A percentile compares a stretch with the other conserved stretches of the same genome.
These are phyloP conservation scores for Nyctereutes procyonoides DNA, from an alignment of 2,113 vertebrate genomes.

Conservation along the genomic window DNA sequence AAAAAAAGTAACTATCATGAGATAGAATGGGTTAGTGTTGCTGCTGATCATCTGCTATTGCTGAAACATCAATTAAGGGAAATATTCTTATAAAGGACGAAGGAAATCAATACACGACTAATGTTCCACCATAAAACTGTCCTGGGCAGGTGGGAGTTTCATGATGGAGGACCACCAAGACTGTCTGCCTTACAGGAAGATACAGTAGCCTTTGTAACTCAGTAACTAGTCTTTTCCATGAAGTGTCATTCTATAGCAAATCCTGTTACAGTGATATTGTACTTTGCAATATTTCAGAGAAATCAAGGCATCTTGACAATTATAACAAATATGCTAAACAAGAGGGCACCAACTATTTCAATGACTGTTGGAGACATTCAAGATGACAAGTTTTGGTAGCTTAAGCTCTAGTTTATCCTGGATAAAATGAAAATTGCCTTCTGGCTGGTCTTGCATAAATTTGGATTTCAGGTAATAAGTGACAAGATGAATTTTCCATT, in stretches of 20 bases:
- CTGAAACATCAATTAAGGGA: background rate
- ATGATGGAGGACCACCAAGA: background rate
- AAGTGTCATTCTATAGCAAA: constrained; percentile 43
- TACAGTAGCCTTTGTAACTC: background rate
- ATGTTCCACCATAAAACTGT: background rate
- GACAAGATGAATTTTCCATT: constrained; percentile 74
- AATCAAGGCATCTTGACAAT: constrained; percentile 29
- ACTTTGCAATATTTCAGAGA: constrained; percentile 34
- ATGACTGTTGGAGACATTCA: constrained; percentile 45
- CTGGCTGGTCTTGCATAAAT: constrained; percentile 62
- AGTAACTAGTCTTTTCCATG: background rate
- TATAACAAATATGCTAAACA: constrained; percentile 54
- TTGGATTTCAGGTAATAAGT: constrained; percentile 71
- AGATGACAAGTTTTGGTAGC: constrained; percentile 57
- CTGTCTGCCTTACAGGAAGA: background rate
- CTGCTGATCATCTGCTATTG: background rate
- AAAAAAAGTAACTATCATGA: background rate
- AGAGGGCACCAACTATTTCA: constrained; percentile 8
- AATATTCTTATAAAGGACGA: background rate
- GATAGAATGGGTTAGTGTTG: background rate
- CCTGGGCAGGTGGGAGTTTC: background rate
- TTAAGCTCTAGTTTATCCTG: constrained; percentile 66
- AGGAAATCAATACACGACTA: background rate
- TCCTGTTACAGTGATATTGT: constrained; percentile 50
- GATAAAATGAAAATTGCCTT: constrained; percentile 77